Conservation (phyloP, 2,888 invertebrate genomes). For the Caenorhabditis becei region DNA sequence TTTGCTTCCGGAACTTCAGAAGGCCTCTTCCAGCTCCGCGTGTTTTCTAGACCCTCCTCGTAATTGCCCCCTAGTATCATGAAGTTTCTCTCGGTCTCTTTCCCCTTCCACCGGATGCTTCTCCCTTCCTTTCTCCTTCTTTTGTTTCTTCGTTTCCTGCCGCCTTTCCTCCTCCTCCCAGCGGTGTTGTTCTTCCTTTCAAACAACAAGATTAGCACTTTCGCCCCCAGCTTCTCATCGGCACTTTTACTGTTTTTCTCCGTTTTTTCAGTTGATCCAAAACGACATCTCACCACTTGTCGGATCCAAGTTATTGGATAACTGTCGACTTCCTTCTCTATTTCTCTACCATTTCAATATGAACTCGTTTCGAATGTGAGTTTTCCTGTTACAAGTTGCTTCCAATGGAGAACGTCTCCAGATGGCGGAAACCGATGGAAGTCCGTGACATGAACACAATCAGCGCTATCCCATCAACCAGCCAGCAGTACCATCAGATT, state of each 20-base stretch:
- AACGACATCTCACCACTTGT: conserved; percentile 54
- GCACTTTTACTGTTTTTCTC: conserved; percentile 1
- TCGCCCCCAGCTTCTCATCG: conserved; percentile 4
- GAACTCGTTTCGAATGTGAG: conserved; percentile 68
- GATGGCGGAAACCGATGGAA: conserved; percentile 69
- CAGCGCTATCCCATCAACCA: conserved; percentile 12
- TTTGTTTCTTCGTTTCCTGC: conserved; percentile 21
- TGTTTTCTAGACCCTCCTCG: no score
- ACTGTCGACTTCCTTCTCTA: conserved; percentile 53
- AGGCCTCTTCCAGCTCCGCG: no score
- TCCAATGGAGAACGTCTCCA: conserved; percentile 29
- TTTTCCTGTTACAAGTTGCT: conserved; percentile 1
- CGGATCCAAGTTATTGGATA: conserved; percentile 35
- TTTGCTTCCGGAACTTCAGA: no score
- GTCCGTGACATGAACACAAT: conserved; percentile 44
- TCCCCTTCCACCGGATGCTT: conserved; percentile 26
- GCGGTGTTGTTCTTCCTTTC: conserved; percentile 21
- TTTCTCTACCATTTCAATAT: conserved; percentile 65
- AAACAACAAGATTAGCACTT: conserved; percentile 52
- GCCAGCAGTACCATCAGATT: conserved; percentile 47
- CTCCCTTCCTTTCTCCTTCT: conserved; percentile 8
- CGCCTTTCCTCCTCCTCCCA: conserved; percentile 7
- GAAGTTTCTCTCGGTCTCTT: background rate
- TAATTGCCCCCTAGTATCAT: no score
- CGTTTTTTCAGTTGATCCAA: conserved; percentile 59